These are phyloP conservation scores for Isurus oxyrinchus DNA, from an alignment of 2,113 vertebrate genomes.

Conservation along the genomic window DNA sequence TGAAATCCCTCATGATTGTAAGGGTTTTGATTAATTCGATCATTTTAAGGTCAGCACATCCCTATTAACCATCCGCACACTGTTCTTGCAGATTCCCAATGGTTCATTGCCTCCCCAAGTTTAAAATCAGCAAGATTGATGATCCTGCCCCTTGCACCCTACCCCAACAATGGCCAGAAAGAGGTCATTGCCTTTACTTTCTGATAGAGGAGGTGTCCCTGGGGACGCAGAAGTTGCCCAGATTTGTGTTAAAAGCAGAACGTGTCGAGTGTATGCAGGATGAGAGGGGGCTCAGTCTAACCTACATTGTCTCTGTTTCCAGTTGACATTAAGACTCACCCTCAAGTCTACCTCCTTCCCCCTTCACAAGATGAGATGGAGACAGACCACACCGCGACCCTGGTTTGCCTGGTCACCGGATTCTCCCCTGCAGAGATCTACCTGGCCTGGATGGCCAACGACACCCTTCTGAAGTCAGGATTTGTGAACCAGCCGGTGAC, in stretches of 20 bases:
- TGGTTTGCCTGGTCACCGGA: background rate
- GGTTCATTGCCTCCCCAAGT: background rate
- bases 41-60: too few relatives aligned
- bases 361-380: conserved; percentile 39
- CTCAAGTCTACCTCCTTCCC: conserved; percentile 44
- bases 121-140: too few relatives aligned
- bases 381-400: background rate
- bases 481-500: conserved; percentile 36
- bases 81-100: too few relatives aligned
- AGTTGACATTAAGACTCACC: conserved; percentile 28
- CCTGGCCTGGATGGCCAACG: background rate
- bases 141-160: background rate
- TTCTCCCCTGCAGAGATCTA: conserved; percentile 9
- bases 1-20: too few relatives aligned
- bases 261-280: too few relatives aligned
- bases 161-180: too few relatives aligned
- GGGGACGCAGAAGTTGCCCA: too few relatives aligned
- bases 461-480: conserved; percentile 40
- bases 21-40: too few relatives aligned
- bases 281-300: background rate
- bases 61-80: too few relatives aligned
- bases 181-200: too few relatives aligned
- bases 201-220: too few relatives aligned
- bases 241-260: background rate
- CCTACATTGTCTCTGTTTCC: background rate